Base-by-base conservation (phyloP, 2,113 vertebrate species). In the Promerops cafer region DNA sequence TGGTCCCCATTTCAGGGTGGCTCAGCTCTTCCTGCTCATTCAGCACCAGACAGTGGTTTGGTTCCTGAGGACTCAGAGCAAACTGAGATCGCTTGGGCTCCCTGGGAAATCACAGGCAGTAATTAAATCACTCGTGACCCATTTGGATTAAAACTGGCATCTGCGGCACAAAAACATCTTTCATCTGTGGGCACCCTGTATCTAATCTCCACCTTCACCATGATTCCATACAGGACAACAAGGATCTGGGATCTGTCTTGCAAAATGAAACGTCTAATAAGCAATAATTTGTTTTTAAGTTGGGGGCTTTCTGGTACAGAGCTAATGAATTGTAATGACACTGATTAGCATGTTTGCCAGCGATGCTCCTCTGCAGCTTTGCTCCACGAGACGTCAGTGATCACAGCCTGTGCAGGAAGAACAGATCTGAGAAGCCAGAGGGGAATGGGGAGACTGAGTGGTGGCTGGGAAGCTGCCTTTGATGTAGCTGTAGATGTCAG, bases 111-210 rank as follows among this genome's bases (percentile, higher is more conserved):
- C 91, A 39, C 80, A 87, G 88, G 71, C 89, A 81, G 68, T 85
- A 90, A 94, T 86, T 91, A 95, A 97, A 95, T 89, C 95, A 77
- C 90, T 91, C 35, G 4, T 91, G 90, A 93, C 94, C 95, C 91
- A 94, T 65, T 89, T 95, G 89, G 78, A 85, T 95, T 68, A 59
- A 70, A 86, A n/a, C 33, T 37, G 88, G 90, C 93, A 88, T 80
- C 87, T 66, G 90, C 66, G 33, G 44, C 63, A 47, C 0, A 27
- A 66, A 90, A 93, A 65, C 42, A 11, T 83, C 93, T 93, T 92
- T 93, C 84, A 80, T 91, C 81, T 61, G 57, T 7, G 94, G 63
- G 23, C 84, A 33, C 22, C 74, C 75, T 19, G 0, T 4, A 8
- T 37, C 49, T 23, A 44, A 80, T 35, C 35, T 57, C 49, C 20